Evolutionary conservation across 2,888 invertebrate species (phyloP).

Genomic region (Chloroclysta siterata): DNA sequence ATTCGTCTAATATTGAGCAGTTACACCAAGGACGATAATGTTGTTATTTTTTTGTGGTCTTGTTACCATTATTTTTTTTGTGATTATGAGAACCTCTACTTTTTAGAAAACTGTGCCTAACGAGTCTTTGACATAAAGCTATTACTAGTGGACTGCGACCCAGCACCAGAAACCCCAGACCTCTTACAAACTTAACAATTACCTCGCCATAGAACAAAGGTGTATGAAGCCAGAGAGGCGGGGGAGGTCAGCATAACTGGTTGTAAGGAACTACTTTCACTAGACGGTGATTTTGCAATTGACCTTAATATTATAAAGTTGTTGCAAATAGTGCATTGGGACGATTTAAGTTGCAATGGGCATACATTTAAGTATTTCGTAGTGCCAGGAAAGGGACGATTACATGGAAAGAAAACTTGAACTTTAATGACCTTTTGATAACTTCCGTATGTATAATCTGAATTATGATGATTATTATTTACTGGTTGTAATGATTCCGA

Average conservation of each 20-base stretch:
- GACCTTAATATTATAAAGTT: constrained; percentile 62
- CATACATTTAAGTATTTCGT: constrained; percentile 35
- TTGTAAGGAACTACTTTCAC: constrained; percentile 65
- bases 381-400: constrained; percentile 32
- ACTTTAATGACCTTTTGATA: background rate
- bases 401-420: constrained; percentile 11
- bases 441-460: background rate
- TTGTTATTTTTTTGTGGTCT: no score
- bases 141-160: constrained; percentile 19
- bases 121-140: constrained; percentile 22
- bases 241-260: constrained; percentile 46
- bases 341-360: constrained; percentile 55
- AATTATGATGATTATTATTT: background rate
- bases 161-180: constrained; percentile 19
- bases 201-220: constrained; percentile 12
- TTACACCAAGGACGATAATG: no score
- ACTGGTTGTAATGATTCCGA: no score
- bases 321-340: constrained; percentile 52
- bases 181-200: constrained; percentile 11
- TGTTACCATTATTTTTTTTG: background rate
- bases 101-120: constrained; percentile 1
- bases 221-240: constrained; percentile 23
- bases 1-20: no score
- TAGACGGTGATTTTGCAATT: constrained; percentile 62
- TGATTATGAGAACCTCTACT: background rate